These are phyloP conservation scores for Tragelaphus scriptus DNA, from an alignment of 2,113 vertebrate genomes.

Conservation along the genomic window DNA sequence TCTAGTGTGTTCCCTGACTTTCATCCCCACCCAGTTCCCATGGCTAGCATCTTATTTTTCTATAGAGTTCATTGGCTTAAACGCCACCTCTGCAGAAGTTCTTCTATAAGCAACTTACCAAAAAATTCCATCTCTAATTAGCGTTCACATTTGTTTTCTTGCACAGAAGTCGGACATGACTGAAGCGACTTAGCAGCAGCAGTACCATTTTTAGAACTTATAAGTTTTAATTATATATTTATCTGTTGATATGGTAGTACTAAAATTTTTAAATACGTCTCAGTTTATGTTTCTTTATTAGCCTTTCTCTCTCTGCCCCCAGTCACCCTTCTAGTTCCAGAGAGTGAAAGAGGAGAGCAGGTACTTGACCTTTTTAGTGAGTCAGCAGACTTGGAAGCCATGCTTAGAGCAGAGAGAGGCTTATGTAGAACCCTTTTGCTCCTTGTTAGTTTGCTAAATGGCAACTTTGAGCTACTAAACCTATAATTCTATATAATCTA, in stretches of 20 bases:
- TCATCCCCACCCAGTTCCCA: neutral
- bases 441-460: neutral
- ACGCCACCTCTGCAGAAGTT: neutral
- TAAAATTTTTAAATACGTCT: neutral
- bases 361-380: neutral
- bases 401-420: neutral
- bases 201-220: neutral
- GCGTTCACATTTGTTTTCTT: neutral
- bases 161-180: too few species aligned
- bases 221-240: neutral
- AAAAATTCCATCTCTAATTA: neutral
- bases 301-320: neutral
- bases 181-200: neutral
- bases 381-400: neutral
- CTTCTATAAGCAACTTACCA: neutral
- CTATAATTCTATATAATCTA: neutral
- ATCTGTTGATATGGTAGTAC: neutral
- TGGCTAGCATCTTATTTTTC: constrained; percentile 37
- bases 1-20: neutral
- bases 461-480: neutral
- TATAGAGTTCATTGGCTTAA: neutral
- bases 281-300: neutral
- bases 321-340: neutral
- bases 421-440: neutral
- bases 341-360: neutral